Conservation (phyloP, 1,140 invertebrate species). For the Theocolax elegans region DNA sequence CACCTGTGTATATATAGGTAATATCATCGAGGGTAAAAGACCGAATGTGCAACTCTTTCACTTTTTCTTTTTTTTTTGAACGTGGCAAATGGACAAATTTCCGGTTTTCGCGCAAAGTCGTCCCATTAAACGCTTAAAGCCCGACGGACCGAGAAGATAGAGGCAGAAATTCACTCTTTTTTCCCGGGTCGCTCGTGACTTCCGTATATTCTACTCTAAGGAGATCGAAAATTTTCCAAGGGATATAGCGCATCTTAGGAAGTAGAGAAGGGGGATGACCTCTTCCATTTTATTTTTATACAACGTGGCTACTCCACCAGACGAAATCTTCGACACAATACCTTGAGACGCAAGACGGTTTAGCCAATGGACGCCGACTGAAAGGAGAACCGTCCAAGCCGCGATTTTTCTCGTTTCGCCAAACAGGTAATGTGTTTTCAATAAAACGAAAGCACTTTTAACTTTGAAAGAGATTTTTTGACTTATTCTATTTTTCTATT, state of each 20-base stretch:
- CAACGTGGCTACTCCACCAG: not conserved
- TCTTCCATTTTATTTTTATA: constrained; percentile 2
- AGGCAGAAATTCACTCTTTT: constrained; percentile 6
- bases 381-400: no score
- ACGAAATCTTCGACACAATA: no score
- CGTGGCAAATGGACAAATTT: not conserved
- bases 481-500: not conserved
- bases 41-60: no score
- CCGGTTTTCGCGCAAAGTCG: not conserved
- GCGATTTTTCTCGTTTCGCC: not conserved
- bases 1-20: no score
- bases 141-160: not conserved
- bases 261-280: not conserved
- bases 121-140: not conserved
- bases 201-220: constrained; percentile 33
- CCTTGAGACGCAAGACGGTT: not conserved
- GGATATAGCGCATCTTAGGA: not conserved
- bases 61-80: no score
- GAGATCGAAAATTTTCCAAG: constrained; percentile 34
- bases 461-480: not conserved
- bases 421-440: not conserved
- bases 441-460: not conserved
- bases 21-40: no score
- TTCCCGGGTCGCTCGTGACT: not conserved
- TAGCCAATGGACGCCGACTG: no score